Percentiles rank a stretch among this genome's conserved stretches.
phyloP scores from a whole-genome alignment of 2,888 invertebrate genomes.

The Liodrosophila aerea region DNA sequence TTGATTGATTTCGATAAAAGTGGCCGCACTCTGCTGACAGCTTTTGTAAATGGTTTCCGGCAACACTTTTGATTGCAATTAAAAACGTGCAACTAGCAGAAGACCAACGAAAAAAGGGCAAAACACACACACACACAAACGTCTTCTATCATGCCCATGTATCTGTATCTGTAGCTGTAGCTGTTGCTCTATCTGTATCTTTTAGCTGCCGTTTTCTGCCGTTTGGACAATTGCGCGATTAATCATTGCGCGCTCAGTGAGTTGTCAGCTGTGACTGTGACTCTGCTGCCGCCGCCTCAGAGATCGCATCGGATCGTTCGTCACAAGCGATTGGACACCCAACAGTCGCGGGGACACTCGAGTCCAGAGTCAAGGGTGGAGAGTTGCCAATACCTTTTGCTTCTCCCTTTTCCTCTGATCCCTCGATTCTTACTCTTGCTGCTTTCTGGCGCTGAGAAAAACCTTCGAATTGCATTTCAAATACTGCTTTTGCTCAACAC shows the following conservation, averaged over 20 bases:
- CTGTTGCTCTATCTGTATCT: constrained; percentile 27
- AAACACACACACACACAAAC: constrained; percentile 5
- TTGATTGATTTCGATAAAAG: constrained; percentile 73
- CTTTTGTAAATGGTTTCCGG: constrained; percentile 76
- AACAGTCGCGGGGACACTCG: constrained; percentile 19
- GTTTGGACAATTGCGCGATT: constrained; percentile 72
- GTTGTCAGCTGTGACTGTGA: constrained; percentile 74
- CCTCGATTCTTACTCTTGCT: too few relatives aligned
- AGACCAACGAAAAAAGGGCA: constrained; percentile 52
- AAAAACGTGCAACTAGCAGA: constrained; percentile 64
- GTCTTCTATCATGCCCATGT: constrained; percentile 39
- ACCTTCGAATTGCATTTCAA: constrained; percentile 58
- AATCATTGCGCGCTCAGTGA: constrained; percentile 78
- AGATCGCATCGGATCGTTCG: constrained; percentile 69
- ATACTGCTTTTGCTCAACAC: constrained; percentile 57
- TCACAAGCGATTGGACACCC: constrained; percentile 76
- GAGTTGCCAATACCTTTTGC: constrained; percentile 6
- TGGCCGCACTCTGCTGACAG: constrained; percentile 64
- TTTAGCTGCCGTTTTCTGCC: constrained; percentile 35
- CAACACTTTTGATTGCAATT: constrained; percentile 77
- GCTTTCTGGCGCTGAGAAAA: constrained; percentile 26
- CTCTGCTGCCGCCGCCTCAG: constrained; percentile 50
- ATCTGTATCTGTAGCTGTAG: constrained; percentile 44
- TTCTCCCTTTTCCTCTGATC: neutral
- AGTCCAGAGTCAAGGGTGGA: neutral